phyloP scores from a whole-genome alignment of 1,140 invertebrate species.

The Drosophila saltans region DNA sequence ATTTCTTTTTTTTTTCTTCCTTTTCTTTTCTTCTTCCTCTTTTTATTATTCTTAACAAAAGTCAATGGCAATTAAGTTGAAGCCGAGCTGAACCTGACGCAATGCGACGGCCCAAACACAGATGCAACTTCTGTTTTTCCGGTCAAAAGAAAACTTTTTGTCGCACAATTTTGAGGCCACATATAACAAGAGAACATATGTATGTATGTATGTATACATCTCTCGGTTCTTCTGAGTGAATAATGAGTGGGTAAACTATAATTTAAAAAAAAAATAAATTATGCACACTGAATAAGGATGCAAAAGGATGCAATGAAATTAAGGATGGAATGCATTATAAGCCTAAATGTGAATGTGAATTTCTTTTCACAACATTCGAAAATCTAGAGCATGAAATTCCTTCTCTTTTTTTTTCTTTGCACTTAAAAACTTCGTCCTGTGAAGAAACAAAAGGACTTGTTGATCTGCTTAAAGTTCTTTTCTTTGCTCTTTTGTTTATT shows the following conservation, averaged over 20 bases:
- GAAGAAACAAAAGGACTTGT: too few relatives aligned
- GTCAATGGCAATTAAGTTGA: conserved; percentile 73
- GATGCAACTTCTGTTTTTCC: conserved; percentile 15
- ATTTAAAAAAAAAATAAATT: background rate
- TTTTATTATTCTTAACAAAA: conserved; percentile 66
- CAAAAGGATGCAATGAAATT: too few relatives aligned
- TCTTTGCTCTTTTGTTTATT: too few relatives aligned
- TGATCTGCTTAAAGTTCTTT: too few relatives aligned
- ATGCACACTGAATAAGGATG: background rate
- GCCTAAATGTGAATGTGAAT: too few relatives aligned
- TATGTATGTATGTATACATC: background rate
- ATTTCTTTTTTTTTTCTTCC: conserved; percentile 8
- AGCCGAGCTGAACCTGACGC: conserved; percentile 50
- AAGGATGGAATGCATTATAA: too few relatives aligned
- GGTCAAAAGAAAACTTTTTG: conserved; percentile 7
- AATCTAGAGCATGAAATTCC: too few relatives aligned
- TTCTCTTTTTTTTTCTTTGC: too few relatives aligned
- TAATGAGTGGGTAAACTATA: conserved; percentile 7
- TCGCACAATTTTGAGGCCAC: conserved; percentile 10
- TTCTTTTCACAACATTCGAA: too few relatives aligned
- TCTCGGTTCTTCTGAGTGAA: background rate
- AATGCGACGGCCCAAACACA: conserved; percentile 39
- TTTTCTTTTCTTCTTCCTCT: conserved; percentile 17
- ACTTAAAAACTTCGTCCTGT: too few relatives aligned
- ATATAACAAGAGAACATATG: background rate